Conservation (phyloP, 2,888 invertebrate species). For the Alsophila aescularia region DNA sequence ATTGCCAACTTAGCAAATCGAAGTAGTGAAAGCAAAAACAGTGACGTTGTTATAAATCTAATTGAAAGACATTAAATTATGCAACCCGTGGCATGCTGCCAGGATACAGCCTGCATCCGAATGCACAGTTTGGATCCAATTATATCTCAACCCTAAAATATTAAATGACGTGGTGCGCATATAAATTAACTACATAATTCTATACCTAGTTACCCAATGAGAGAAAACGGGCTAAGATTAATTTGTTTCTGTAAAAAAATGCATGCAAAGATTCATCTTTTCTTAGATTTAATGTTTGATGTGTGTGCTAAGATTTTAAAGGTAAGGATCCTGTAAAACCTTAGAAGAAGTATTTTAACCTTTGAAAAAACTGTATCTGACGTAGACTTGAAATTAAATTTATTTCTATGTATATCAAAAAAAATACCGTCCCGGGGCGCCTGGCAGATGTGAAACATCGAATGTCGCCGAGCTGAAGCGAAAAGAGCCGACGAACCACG, state of each 20-base stretch:
- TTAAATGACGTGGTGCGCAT: slow-evolving; percentile 72
- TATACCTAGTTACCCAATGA: slow-evolving; percentile 2
- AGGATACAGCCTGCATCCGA: slow-evolving; percentile 68
- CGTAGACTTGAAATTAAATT: no score
- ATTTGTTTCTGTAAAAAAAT: neutral
- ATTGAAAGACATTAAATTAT: slow-evolving; percentile 70
- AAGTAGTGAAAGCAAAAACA: slow-evolving; percentile 32
- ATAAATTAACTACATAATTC: slow-evolving; percentile 67
- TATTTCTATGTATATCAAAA: no score
- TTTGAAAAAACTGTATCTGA: no score
- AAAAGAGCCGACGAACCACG: no score
- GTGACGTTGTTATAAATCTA: slow-evolving; percentile 54
- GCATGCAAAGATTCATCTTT: neutral
- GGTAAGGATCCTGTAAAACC: no score
- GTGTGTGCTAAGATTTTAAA: no score
- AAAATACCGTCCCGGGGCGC: no score
- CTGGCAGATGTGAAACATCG: no score
- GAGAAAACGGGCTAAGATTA: slow-evolving; percentile 7
- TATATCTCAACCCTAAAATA: slow-evolving; percentile 81
- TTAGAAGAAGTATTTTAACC: no score
- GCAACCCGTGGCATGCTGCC: slow-evolving; percentile 72
- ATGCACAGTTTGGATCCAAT: slow-evolving; percentile 77
- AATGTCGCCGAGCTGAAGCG: no score
- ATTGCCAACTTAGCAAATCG: neutral
- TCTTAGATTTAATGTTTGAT: no score